A percentile compares a stretch with the other conserved stretches of the same genome.
Evolutionary conservation across 2,888 invertebrate species (phyloP).

Genomic region (Microplitis manilae): DNA sequence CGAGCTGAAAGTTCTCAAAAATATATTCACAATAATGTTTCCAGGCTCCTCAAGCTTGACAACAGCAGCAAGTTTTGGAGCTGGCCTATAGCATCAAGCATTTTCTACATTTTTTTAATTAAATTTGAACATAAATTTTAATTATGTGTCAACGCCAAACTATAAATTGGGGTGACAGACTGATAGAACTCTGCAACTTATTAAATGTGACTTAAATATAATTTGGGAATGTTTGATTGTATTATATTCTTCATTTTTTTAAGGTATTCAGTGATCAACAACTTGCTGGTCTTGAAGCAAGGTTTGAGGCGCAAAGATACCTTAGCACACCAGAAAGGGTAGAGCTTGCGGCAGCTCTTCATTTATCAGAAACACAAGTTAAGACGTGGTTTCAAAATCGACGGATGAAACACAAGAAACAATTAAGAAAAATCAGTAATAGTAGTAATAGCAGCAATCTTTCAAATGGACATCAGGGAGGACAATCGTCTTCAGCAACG

Average conservation of each 20-base stretch:
- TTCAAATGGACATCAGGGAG: slow-evolving; percentile 58
- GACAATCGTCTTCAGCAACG: slow-evolving; percentile 60
- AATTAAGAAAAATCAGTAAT: slow-evolving; percentile 80
- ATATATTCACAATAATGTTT: too few species aligned
- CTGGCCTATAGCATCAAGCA: too few species aligned
- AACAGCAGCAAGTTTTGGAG: too few species aligned
- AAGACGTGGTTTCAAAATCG: slow-evolving; percentile 99
- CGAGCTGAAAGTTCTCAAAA: too few species aligned
- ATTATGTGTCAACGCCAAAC: too few species aligned
- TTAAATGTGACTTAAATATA: too few species aligned
- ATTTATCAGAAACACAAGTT: slow-evolving; percentile 95
- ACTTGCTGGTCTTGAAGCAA: slow-evolving; percentile 88
- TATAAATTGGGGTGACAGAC: too few species aligned
- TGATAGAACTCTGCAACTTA: too few species aligned
- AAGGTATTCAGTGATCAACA: slow-evolving; percentile 84
- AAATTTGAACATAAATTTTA: too few species aligned
- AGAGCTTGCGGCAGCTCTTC: slow-evolving; percentile 92
- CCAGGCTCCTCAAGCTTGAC: too few species aligned
- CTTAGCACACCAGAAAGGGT: slow-evolving; percentile 96
- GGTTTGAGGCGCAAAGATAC: slow-evolving; percentile 95
- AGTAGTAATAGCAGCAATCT: slow-evolving; percentile 52
- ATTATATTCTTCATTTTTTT: neutral
- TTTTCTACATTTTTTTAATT: too few species aligned
- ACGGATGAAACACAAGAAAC: slow-evolving; percentile 97
- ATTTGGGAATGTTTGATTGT: too few species aligned